These are phyloP conservation scores for Natrix natrix DNA, from an alignment of 2,797 vertebrate species.

Conservation along the genomic window DNA sequence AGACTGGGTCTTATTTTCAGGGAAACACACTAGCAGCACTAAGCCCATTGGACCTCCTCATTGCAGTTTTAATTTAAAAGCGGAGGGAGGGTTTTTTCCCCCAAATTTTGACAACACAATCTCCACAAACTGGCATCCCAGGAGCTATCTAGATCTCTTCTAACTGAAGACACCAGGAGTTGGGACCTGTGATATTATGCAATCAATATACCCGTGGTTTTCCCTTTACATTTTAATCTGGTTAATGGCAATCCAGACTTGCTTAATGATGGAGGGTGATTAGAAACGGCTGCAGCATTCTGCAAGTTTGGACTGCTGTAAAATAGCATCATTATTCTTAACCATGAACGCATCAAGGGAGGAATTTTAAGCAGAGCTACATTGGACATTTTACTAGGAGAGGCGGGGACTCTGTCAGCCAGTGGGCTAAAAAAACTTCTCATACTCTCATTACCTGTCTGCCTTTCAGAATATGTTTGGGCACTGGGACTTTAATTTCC, in stretches of 20 bases:
- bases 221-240: not conserved
- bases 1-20: too few species aligned
- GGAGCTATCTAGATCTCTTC: not conserved
- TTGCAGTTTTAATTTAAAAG: not conserved
- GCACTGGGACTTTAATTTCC: constrained; percentile 89
- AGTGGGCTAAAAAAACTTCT: fast-evolving
- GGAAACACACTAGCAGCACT: not conserved
- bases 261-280: not conserved
- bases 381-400: fast-evolving
- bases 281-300: not conserved
- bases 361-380: not conserved
- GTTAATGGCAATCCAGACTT: not conserved
- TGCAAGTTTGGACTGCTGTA: not conserved
- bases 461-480: constrained; percentile 84
- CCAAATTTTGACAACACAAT: not conserved
- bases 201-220: not conserved
- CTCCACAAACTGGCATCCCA: not conserved
- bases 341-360: not conserved
- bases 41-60: not conserved
- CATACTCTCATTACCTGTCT: constrained; percentile 79
- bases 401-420: not conserved
- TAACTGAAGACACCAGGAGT: not conserved
- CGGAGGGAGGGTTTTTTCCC: not conserved
- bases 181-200: not conserved
- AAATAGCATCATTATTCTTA: not conserved